phyloP scores from a whole-genome alignment of 1,140 invertebrate genomes.

The Tigriopus japonicus region DNA sequence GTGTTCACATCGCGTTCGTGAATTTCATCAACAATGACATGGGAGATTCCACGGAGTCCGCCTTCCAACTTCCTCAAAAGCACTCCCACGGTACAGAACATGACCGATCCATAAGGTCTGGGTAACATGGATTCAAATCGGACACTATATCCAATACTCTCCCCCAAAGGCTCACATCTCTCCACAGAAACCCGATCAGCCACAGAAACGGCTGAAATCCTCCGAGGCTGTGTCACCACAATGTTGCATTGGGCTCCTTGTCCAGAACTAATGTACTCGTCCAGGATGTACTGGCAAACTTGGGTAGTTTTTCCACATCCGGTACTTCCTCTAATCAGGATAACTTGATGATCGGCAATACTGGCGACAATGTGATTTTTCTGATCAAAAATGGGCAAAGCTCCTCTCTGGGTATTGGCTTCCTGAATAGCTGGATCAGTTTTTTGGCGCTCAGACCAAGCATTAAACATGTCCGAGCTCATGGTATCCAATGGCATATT shows the following conservation, averaged over 20 bases:
- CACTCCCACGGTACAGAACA: constrained; percentile 90
- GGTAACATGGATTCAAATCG: constrained; percentile 74
- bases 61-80: constrained; percentile 72
- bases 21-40: constrained; percentile 89
- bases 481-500: constrained; percentile 48
- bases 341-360: constrained; percentile 65
- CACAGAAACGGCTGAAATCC: constrained; percentile 85
- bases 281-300: constrained; percentile 87
- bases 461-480: constrained; percentile 49
- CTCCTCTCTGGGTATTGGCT: constrained; percentile 42
- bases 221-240: constrained; percentile 76
- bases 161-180: constrained; percentile 61
- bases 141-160: constrained; percentile 67
- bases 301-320: constrained; percentile 68
- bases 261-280: constrained; percentile 72
- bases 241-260: constrained; percentile 65
- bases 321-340: constrained; percentile 77
- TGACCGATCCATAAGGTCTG: constrained; percentile 68
- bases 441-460: constrained; percentile 40
- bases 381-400: constrained; percentile 53
- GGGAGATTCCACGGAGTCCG: constrained; percentile 64
- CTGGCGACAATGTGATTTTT: constrained; percentile 53
- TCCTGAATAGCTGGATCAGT: constrained; percentile 38
- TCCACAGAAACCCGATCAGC: constrained; percentile 73
- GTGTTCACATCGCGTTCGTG: constrained; percentile 92